Evolutionary conservation across 64 coral and sea anemone species (phyloP), one percentile per base, ranked within the genome.

Genomic region (Montipora cactus): DNA sequence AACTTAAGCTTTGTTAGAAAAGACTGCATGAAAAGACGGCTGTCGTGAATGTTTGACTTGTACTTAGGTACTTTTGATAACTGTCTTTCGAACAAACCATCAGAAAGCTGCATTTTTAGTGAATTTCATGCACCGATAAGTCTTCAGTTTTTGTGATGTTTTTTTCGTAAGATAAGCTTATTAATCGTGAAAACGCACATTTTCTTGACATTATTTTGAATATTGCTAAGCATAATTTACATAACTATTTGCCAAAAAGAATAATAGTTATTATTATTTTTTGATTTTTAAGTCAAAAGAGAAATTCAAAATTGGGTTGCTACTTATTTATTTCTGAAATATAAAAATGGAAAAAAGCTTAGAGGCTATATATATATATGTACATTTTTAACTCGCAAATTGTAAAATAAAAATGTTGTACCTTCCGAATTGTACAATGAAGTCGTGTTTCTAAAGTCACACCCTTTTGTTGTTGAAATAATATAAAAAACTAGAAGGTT

Each of bases 41-140:
- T 9, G n/a, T 59, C n/a, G 51, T 80, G 10, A 80, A 59, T 76
- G 74, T 80, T 79, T 80, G 78, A 80, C 78, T 80, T 80, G 52
- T 22, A 1, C 61, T 64, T 64, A 14, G 4, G 53, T 37, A 21
- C 77, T 53, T 51, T 79, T 5, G 76, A 19, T 8, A 73, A 8
- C 10, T 73, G 69, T 72, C 69, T 72, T 72, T 22, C 23, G 62
- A 67, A 67, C 11, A 21, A n/a, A 68, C 18, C 14, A 12, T 11
- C 61, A 4, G 61, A 64, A 64, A 64, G 61, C 61, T 64, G 9
- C 61, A 64, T 64, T 6, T 37, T 37, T 37, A 37, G 2, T 37
- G 37, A 37, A 37, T 37, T 37, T 37, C 8, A 64, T 16, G 14
- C 61, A 14, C 61, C 61, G 14, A 57, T 57, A 8, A 37, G 7